Percentiles rank a stretch among this genome's conserved stretches.
These are phyloP conservation scores for Isichthys henryi DNA, from an alignment of 2,113 vertebrate species.

Conservation along the genomic window DNA sequence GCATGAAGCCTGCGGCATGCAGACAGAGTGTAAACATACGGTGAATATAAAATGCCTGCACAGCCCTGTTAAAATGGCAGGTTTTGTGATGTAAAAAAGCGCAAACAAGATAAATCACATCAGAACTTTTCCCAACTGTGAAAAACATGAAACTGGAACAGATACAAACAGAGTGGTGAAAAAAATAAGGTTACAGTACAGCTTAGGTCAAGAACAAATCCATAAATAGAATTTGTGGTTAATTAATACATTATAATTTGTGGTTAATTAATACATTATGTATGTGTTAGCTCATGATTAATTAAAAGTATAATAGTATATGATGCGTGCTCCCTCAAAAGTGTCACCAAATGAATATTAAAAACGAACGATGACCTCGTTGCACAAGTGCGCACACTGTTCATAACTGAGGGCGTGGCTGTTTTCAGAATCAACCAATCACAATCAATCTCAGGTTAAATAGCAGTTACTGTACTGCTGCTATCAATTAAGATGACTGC, in stretches of 20 bases:
- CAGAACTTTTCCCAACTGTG: background rate
- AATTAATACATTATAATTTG: background rate
- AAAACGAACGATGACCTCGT: background rate
- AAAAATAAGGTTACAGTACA: background rate
- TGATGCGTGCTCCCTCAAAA: background rate
- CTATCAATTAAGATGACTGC: background rate
- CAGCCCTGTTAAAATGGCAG: background rate
- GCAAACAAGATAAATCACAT: background rate
- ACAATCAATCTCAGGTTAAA: background rate
- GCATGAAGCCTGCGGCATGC: background rate
- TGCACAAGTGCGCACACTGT: background rate
- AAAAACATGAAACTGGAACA: background rate
- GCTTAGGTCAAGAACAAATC: background rate
- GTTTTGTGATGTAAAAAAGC: background rate
- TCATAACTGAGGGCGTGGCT: background rate
- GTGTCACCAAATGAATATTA: background rate
- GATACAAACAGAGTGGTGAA: background rate
- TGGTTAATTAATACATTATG: background rate
- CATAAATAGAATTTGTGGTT: background rate
- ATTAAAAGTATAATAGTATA: background rate
- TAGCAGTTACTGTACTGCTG: background rate
- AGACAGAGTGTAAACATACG: background rate
- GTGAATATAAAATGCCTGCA: background rate
- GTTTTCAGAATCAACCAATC: background rate
- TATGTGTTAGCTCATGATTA: background rate